Percentiles rank a stretch among this genome's conserved stretches.
phyloP scores from a whole-genome alignment of 2,113 vertebrate species.

The Coryphaenoides rupestris region DNA sequence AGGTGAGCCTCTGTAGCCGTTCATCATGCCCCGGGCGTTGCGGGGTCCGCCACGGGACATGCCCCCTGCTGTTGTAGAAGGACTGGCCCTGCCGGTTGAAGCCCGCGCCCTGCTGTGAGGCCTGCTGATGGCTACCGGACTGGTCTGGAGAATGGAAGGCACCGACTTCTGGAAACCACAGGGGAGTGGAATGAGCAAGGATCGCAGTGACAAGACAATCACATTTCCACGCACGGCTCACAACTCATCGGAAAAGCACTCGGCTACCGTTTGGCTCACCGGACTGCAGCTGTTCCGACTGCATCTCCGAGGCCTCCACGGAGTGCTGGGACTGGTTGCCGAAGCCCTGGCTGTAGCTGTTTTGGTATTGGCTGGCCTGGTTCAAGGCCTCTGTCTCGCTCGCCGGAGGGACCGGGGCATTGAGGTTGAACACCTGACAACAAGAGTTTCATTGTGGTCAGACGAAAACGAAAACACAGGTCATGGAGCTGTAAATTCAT shows the following conservation, averaged over 20 bases:
- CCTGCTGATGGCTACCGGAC: slow-evolving; percentile 82
- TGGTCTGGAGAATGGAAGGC: slow-evolving; percentile 92
- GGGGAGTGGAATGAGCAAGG: not conserved
- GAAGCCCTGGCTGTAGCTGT: slow-evolving; percentile 92
- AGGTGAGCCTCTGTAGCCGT: slow-evolving; percentile 90
- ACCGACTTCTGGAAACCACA: slow-evolving; percentile 77
- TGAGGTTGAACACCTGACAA: slow-evolving; percentile 94
- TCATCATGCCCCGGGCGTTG: slow-evolving; percentile 88
- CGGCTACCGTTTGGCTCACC: slow-evolving; percentile 67
- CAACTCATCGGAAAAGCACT: not conserved
- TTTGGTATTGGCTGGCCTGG: slow-evolving; percentile 89
- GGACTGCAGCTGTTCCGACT: slow-evolving; percentile 90
- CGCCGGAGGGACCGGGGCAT: slow-evolving; percentile 92
- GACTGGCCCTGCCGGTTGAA: slow-evolving; percentile 87
- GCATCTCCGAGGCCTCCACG: slow-evolving; percentile 90
- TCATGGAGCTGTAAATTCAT: slow-evolving; percentile 23
- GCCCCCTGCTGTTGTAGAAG: slow-evolving; percentile 91
- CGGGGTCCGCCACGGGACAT: slow-evolving; percentile 89
- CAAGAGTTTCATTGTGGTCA: slow-evolving; percentile 41
- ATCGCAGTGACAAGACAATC: not conserved
- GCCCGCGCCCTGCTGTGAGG: slow-evolving; percentile 82
- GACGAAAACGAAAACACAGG: slow-evolving; percentile 34
- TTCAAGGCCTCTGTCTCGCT: slow-evolving; percentile 91
- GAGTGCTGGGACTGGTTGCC: slow-evolving; percentile 82
- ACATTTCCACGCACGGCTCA: no score